Evolutionary conservation across 2,797 vertebrate species (phyloP).

Genomic region (Sebastes dallii): DNA sequence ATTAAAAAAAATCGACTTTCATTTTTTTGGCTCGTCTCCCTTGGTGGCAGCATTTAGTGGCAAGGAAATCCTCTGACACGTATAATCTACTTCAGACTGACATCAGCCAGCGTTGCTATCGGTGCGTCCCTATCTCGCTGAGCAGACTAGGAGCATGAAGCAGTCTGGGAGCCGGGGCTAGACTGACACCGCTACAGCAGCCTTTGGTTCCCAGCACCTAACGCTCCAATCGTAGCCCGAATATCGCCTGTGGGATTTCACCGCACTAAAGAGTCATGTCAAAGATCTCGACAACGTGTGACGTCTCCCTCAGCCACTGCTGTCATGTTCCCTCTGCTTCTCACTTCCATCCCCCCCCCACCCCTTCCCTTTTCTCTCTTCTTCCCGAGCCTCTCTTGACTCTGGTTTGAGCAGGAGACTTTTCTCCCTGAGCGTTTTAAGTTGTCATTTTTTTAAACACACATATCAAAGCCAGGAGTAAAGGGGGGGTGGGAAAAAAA

Average conservation of each 20-base stretch:
- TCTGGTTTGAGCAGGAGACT: constrained; percentile 63
- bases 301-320: constrained; percentile 75
- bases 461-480: constrained; percentile 79
- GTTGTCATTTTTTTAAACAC: constrained; percentile 83
- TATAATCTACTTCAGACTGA: constrained; percentile 55
- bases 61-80: constrained; percentile 47
- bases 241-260: constrained; percentile 69
- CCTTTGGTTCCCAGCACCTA: constrained; percentile 49
- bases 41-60: constrained; percentile 7
- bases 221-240: constrained; percentile 41
- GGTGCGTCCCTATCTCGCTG: constrained; percentile 36
- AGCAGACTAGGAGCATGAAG: constrained; percentile 33
- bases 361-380: neutral
- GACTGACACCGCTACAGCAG: constrained; percentile 59
- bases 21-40: neutral
- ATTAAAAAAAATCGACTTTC: neutral
- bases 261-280: constrained; percentile 75
- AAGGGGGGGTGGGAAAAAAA: constrained; percentile 10
- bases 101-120: constrained; percentile 37
- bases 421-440: constrained; percentile 73
- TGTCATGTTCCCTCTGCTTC: constrained; percentile 74
- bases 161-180: constrained; percentile 42
- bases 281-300: constrained; percentile 69
- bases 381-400: constrained; percentile 52
- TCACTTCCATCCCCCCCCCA: neutral